Conservation (phyloP, 2,888 invertebrate species). For the Danaus chrysippus region DNA sequence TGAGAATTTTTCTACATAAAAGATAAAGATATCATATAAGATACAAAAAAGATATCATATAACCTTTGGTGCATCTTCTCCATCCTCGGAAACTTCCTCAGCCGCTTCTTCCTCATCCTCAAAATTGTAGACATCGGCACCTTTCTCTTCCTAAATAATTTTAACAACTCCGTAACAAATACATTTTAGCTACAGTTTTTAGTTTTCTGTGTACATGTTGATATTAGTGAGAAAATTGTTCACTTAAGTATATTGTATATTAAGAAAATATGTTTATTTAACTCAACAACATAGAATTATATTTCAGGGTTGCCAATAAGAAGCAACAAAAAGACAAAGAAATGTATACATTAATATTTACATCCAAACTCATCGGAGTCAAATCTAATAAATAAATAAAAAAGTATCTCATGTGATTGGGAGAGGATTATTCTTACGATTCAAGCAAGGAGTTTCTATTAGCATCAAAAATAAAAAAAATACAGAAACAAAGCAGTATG, state of each 20-base stretch:
- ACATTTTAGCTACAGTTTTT: neutral
- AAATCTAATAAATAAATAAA: no score
- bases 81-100: slow-evolving; percentile 71
- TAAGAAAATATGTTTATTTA: no score
- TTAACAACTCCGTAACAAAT: neutral
- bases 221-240: no score
- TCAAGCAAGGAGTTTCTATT: neutral
- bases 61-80: slow-evolving; percentile 47
- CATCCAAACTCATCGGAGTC: no score
- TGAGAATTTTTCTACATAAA: slow-evolving; percentile 4
- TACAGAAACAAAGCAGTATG: neutral
- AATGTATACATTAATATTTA: no score
- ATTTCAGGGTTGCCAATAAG: no score
- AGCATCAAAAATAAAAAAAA: neutral
- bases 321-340: no score
- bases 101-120: slow-evolving; percentile 78
- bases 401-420: no score
- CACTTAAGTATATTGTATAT: no score
- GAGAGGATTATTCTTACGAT: no score
- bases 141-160: slow-evolving; percentile 50
- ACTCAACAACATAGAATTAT: no score
- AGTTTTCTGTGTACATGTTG: neutral
- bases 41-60: neutral
- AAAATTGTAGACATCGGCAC: slow-evolving; percentile 84
- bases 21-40: neutral